Percentiles rank a stretch among this genome's conserved stretches.
Conservation (phyloP, 2,797 vertebrate species). For the Scyliorhinus canicula region DNA sequence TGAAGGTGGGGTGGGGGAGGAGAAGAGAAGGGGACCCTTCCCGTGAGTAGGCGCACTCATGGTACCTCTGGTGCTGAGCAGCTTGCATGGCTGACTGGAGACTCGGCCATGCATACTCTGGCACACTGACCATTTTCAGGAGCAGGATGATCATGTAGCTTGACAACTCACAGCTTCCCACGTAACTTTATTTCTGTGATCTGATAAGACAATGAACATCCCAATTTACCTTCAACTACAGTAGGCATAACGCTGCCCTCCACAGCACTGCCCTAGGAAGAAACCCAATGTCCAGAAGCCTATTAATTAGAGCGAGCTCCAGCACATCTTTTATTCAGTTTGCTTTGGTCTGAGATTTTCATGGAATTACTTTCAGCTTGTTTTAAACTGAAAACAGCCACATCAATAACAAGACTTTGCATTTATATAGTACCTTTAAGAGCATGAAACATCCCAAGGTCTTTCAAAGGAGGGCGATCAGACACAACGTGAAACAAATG, state of each 20-base stretch:
- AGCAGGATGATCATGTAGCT: conserved; percentile 24
- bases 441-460: neutral
- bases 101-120: neutral
- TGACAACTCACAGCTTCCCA: conserved; percentile 25
- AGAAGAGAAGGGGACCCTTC: conserved; percentile 17
- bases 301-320: too few relatives aligned
- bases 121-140: neutral
- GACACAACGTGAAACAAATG: neutral
- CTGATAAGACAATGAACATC: neutral
- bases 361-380: neutral
- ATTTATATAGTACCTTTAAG: neutral
- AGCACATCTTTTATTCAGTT: neutral
- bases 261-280: neutral
- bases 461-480: neutral
- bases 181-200: neutral
- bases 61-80: neutral
- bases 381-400: neutral
- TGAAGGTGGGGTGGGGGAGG: conserved; percentile 45
- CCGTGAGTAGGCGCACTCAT: neutral
- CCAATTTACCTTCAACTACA: neutral
- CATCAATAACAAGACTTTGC: neutral
- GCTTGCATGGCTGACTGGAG: conserved; percentile 8
- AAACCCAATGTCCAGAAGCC: neutral
- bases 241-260: neutral
- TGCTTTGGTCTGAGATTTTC: neutral